phyloP scores from a whole-genome alignment of 2,888 invertebrate species.

The Ormyrus pomaceus region DNA sequence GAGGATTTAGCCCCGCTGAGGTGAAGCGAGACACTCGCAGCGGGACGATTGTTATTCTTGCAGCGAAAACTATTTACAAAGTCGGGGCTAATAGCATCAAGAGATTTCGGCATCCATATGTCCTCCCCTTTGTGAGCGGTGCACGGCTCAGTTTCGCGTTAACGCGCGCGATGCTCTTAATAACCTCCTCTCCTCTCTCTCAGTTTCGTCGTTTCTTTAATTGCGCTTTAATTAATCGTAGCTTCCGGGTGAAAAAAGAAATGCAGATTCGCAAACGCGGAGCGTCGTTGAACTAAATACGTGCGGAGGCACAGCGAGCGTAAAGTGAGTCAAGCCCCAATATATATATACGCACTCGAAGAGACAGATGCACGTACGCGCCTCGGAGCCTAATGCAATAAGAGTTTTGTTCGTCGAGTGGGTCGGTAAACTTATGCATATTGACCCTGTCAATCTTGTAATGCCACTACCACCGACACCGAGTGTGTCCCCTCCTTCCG shows the following conservation, averaged over 20 bases:
- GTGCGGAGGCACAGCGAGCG: slow-evolving; percentile 48
- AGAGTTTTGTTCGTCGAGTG: slow-evolving; percentile 69
- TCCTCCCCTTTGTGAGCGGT: slow-evolving; percentile 39
- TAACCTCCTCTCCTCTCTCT: too few relatives aligned
- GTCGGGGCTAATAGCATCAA: slow-evolving; percentile 73
- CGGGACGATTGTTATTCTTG: slow-evolving; percentile 72
- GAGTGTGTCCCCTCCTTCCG: slow-evolving; percentile 49
- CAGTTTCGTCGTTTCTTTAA: too few relatives aligned
- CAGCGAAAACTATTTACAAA: slow-evolving; percentile 75
- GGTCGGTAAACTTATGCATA: slow-evolving; percentile 72
- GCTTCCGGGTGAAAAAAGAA: too few relatives aligned
- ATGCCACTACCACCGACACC: slow-evolving; percentile 69
- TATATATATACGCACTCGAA: slow-evolving; percentile 28
- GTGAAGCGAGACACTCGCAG: neutral
- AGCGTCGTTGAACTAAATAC: too few relatives aligned
- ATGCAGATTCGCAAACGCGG: too few relatives aligned
- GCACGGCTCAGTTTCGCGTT: neutral
- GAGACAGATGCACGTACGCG: slow-evolving; percentile 64
- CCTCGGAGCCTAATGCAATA: slow-evolving; percentile 69
- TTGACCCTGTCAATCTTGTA: slow-evolving; percentile 71
- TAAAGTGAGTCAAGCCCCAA: slow-evolving; percentile 61
- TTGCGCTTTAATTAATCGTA: too few relatives aligned
- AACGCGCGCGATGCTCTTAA: too few relatives aligned
- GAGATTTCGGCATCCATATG: slow-evolving; percentile 66
- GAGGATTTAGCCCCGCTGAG: slow-evolving; percentile 26